phyloP scores from a whole-genome alignment of 2,797 vertebrate species.

The Pitangus sulphuratus region DNA sequence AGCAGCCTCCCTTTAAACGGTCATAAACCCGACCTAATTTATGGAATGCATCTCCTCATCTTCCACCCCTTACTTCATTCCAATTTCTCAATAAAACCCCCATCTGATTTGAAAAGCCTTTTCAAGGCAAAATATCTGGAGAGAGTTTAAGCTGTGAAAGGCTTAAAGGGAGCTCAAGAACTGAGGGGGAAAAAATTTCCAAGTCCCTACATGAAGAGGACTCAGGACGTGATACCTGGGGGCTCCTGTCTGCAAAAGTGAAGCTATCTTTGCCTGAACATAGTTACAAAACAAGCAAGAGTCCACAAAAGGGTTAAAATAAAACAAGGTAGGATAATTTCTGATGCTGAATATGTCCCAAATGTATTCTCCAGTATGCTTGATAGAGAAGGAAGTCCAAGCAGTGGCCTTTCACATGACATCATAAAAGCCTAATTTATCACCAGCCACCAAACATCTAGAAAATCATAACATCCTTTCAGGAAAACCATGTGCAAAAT shows the following conservation, averaged over 20 bases:
- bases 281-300: neutral
- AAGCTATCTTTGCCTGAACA: neutral
- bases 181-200: neutral
- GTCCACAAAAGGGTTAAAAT: conserved; percentile 67
- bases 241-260: neutral
- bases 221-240: neutral
- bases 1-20: neutral
- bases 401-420: conserved; percentile 90
- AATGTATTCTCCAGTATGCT: conserved; percentile 75
- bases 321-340: conserved; percentile 45
- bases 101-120: neutral
- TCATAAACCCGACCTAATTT: conserved; percentile 31
- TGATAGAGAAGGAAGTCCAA: conserved; percentile 82
- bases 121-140: conserved; percentile 1
- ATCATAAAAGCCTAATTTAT: conserved; percentile 97
- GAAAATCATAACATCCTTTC: conserved; percentile 99
- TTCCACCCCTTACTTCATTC: neutral
- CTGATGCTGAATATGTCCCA: conserved; percentile 53
- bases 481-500: conserved; percentile 97
- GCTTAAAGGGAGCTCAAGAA: neutral
- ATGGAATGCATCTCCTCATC: neutral
- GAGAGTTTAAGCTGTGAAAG: conserved; percentile 5
- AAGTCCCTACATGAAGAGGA: neutral
- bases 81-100: conserved; percentile 23
- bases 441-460: conserved; percentile 88